Evolutionary conservation across 2,888 invertebrate species (phyloP).

Genomic region (Ochropleura leucogaster): DNA sequence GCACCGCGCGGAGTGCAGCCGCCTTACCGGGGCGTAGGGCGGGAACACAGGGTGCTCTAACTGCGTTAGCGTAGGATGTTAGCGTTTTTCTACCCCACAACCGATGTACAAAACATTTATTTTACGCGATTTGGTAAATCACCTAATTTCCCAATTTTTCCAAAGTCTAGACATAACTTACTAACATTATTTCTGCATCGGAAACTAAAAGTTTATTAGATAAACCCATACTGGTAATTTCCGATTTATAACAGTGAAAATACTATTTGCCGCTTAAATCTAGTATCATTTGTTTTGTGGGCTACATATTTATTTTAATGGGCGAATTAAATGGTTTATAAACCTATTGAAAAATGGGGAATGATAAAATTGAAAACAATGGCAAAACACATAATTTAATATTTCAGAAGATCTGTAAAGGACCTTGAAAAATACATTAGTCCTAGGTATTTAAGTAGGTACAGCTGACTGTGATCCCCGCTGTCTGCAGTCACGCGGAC

Average conservation of each 20-base stretch:
- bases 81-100: neutral
- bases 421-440: neutral
- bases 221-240: neutral
- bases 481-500: slow-evolving; percentile 36
- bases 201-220: neutral
- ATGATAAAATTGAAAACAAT: neutral
- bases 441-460: neutral
- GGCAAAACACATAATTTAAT: neutral
- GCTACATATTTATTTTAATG: neutral
- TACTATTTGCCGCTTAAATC: neutral
- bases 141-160: neutral
- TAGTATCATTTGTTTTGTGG: neutral
- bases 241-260: neutral
- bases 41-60: slow-evolving; percentile 28
- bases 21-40: slow-evolving; percentile 26
- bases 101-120: neutral
- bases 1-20: slow-evolving; percentile 1
- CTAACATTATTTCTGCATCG: neutral
- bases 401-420: neutral
- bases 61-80: neutral
- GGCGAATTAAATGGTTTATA: no score
- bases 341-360: no score
- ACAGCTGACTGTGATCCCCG: neutral
- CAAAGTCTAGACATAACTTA: neutral
- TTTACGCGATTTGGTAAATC: neutral